Conservation (phyloP, 1,140 invertebrate species). For the Drosophila murphyi region DNA sequence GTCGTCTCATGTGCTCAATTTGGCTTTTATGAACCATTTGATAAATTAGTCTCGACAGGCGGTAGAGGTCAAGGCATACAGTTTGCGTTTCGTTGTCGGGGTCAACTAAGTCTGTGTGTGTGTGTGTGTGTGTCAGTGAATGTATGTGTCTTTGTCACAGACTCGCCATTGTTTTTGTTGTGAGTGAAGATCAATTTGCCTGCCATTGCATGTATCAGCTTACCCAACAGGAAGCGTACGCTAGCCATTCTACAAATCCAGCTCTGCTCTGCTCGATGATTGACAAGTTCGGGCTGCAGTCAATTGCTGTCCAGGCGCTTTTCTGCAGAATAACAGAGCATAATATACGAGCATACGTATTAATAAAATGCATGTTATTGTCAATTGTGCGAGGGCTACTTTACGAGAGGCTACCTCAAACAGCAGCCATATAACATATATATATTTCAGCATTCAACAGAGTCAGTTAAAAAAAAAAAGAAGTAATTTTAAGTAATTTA, state of each 20-base stretch:
- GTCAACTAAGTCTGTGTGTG: constrained; percentile 22
- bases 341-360: constrained; percentile 59
- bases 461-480: background rate
- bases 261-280: constrained; percentile 44
- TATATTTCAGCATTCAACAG: no score
- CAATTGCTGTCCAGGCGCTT: constrained; percentile 28
- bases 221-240: constrained; percentile 65
- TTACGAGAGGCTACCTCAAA: no score
- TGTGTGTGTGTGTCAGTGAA: background rate
- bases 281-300: constrained; percentile 56
- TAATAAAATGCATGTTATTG: constrained; percentile 37
- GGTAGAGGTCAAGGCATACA: constrained; percentile 47
- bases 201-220: constrained; percentile 43
- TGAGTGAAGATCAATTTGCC: constrained; percentile 27
- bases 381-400: constrained; percentile 31
- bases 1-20: constrained; percentile 7
- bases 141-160: constrained; percentile 29
- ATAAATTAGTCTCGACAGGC: constrained; percentile 68
- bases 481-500: background rate
- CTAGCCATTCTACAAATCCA: constrained; percentile 39
- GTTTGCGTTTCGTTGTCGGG: constrained; percentile 40
- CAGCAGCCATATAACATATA: no score
- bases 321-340: constrained; percentile 40
- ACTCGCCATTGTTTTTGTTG: constrained; percentile 7
- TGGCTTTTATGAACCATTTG: constrained; percentile 49